Evolutionary conservation across 2,888 invertebrate species (phyloP).

Genomic region (Drosophila ustulata): DNA sequence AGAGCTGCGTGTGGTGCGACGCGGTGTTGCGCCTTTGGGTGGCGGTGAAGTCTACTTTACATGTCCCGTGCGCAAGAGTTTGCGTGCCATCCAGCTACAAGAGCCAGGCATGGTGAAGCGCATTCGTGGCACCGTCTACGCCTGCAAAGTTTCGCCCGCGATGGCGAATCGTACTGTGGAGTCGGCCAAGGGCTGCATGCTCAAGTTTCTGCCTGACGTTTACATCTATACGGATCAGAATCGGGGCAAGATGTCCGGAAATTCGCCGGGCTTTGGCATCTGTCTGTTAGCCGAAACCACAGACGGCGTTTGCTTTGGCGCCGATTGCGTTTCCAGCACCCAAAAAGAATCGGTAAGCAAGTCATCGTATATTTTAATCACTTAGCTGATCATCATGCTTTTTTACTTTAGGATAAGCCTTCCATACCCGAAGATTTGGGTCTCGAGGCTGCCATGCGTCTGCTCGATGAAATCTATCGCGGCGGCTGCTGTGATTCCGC

Average conservation of each 20-base stretch:
- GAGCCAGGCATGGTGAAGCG: constrained; percentile 96
- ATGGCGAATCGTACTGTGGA: constrained; percentile 97
- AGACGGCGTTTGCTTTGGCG: constrained; percentile 90
- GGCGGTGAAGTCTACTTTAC: constrained; percentile 96
- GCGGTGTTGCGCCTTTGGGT: constrained; percentile 94
- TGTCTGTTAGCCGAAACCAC: constrained; percentile 96
- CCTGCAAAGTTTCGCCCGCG: constrained; percentile 96
- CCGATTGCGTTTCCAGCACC: constrained; percentile 86
- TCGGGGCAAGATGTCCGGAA: constrained; percentile 94
- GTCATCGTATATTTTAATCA: neutral
- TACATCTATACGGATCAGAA: constrained; percentile 97
- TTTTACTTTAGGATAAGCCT: constrained; percentile 86
- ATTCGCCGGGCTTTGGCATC: constrained; percentile 96
- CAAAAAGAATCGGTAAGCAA: constrained; percentile 68
- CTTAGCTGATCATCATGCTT: neutral
- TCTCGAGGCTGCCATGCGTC: constrained; percentile 90
- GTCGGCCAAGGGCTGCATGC: constrained; percentile 94
- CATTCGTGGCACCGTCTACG: constrained; percentile 95
- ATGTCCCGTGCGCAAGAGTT: constrained; percentile 93
- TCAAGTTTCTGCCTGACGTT: constrained; percentile 97
- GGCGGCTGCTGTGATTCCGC: constrained; percentile 96
- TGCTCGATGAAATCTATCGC: constrained; percentile 95
- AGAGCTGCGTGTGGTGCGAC: constrained; percentile 91
- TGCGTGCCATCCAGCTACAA: constrained; percentile 92
- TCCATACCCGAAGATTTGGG: constrained; percentile 97